These are phyloP conservation scores for Acipenser transmontanus DNA, from an alignment of 2,797 vertebrate species.

Conservation along the genomic window DNA sequence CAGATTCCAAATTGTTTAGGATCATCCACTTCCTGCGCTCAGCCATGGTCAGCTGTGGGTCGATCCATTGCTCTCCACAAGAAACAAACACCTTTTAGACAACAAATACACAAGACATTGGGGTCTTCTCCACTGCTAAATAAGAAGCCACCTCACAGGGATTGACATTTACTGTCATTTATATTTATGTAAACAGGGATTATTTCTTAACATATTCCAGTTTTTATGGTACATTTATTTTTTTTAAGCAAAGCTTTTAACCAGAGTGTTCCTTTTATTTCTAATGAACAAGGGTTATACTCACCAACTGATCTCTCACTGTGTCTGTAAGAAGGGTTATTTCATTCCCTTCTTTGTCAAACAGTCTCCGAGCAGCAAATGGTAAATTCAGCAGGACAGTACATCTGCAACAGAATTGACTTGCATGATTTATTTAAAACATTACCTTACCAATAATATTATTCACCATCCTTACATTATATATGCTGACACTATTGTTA, in stretches of 20 bases:
- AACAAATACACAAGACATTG: no score
- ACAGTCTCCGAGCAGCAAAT: conserved; percentile 42
- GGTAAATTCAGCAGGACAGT: conserved; percentile 39
- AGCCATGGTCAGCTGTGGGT: conserved; percentile 26
- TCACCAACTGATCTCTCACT: conserved; percentile 48
- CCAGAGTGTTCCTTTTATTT: conserved; percentile 9
- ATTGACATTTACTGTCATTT: no score
- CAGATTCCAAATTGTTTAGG: conserved; percentile 35
- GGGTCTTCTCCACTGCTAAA: no score
- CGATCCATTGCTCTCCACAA: conserved; percentile 42
- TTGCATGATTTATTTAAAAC: neutral
- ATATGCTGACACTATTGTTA: no score
- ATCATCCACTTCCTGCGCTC: conserved; percentile 37
- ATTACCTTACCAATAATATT: neutral
- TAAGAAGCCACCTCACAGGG: no score
- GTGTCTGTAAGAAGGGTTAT: conserved; percentile 33
- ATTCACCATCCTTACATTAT: no score
- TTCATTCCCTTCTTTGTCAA: conserved; percentile 40
- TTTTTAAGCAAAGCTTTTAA: no score
- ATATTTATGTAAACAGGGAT: no score
- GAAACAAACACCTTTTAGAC: conserved; percentile 41
- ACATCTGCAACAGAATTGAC: conserved; percentile 32
- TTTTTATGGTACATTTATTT: no score
- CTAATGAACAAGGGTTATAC: neutral
- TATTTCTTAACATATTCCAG: conserved; percentile 4